Conservation (phyloP, 1,140 invertebrate genomes). For the Philotrypesis tridentata region DNA sequence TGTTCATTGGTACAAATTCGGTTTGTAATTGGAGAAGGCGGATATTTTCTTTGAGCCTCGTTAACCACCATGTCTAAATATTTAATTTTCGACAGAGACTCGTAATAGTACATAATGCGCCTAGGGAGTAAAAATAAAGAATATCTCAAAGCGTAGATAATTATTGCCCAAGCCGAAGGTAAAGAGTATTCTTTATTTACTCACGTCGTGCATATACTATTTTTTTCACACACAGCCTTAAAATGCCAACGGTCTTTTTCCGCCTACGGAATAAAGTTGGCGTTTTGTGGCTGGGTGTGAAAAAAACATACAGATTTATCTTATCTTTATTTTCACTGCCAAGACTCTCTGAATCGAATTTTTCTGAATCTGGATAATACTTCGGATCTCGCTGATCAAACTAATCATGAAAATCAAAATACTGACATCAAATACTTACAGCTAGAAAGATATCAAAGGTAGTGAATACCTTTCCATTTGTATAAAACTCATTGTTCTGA, state of each 20-base stretch:
- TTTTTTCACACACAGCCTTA: too few species aligned
- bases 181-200: too few species aligned
- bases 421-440: too few species aligned
- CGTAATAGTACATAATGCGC: too few species aligned
- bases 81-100: constrained; percentile 52
- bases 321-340: constrained; percentile 67
- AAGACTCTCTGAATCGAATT: constrained; percentile 75
- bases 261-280: too few species aligned
- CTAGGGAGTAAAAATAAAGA: too few species aligned
- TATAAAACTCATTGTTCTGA: constrained; percentile 65
- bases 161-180: too few species aligned
- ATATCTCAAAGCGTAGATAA: too few species aligned
- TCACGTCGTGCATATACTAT: too few species aligned
- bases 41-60: constrained; percentile 76
- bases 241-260: too few species aligned
- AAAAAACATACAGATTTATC: constrained; percentile 67
- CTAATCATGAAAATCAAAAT: constrained; percentile 70
- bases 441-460: constrained; percentile 49
- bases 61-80: constrained; percentile 61
- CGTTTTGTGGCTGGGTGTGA: too few species aligned
- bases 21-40: constrained; percentile 74
- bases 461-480: constrained; percentile 60
- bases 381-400: constrained; percentile 74
- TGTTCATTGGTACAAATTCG: constrained; percentile 70
- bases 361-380: constrained; percentile 72